These are phyloP conservation scores for Drosophila yooni DNA, from an alignment of 2,888 invertebrate species.

Conservation along the genomic window DNA sequence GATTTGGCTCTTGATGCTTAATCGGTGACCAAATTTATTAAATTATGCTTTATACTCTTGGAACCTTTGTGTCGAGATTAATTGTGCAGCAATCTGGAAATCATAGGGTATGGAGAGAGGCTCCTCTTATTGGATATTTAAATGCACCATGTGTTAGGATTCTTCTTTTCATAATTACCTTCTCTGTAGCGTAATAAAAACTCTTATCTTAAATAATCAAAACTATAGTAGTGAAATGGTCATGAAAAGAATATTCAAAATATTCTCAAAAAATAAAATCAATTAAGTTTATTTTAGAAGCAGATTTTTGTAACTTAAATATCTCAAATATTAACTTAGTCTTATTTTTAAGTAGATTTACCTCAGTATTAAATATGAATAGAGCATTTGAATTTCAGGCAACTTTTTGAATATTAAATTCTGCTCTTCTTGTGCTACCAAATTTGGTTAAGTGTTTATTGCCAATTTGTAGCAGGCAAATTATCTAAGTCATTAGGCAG, in stretches of 20 bases:
- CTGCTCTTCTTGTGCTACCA: constrained; percentile 24
- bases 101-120: background rate
- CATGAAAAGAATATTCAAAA: background rate
- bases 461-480: constrained; percentile 55
- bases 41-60: constrained; percentile 65
- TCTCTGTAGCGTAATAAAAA: background rate
- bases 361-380: background rate
- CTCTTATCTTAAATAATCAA: too few relatives aligned
- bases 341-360: background rate
- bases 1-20: constrained; percentile 21
- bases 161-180: background rate
- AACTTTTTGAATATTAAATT: background rate
- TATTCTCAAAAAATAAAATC: background rate
- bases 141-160: background rate
- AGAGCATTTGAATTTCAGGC: constrained; percentile 15
- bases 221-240: background rate
- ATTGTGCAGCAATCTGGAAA: constrained; percentile 3
- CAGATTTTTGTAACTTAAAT: too few relatives aligned
- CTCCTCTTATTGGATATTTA: background rate
- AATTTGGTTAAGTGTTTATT: constrained; percentile 57
- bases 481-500: constrained; percentile 68
- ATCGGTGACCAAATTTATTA: constrained; percentile 59
- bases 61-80: constrained; percentile 13
- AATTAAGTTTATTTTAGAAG: background rate
- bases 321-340: background rate